phyloP scores from a whole-genome alignment of 2,113 vertebrate species.

The Clinocottus analis region DNA sequence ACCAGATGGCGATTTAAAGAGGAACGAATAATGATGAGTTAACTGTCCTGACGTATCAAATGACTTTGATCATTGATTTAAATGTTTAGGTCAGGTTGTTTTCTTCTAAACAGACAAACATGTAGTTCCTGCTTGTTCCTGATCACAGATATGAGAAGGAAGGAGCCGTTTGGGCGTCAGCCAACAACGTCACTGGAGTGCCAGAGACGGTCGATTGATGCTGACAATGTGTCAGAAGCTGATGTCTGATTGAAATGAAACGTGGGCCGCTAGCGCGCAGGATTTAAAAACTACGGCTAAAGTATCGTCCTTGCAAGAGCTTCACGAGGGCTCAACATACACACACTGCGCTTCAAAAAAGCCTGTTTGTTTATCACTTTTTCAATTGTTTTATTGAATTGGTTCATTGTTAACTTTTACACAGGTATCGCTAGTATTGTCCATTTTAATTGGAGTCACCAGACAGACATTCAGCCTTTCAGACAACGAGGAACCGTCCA shows the following conservation, averaged over 20 bases:
- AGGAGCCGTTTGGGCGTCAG: neutral
- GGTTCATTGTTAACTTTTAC: neutral
- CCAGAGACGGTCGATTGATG: neutral
- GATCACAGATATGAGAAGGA: neutral
- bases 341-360: neutral
- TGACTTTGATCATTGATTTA: neutral
- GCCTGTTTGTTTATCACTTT: neutral
- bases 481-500: neutral
- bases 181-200: neutral
- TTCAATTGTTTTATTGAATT: neutral
- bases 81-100: neutral
- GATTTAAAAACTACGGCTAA: neutral
- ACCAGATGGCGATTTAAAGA: conserved; percentile 28
- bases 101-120: neutral
- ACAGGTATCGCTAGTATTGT: too few relatives aligned
- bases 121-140: neutral
- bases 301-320: too few relatives aligned
- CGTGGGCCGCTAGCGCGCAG: neutral
- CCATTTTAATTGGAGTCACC: too few relatives aligned
- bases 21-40: neutral
- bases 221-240: neutral
- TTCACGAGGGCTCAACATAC: neutral
- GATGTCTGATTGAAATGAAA: neutral
- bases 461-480: neutral
- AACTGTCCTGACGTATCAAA: neutral